These are phyloP conservation scores for Oreochromis mossambicus DNA, from an alignment of 2,797 vertebrate species.

Conservation along the genomic window DNA sequence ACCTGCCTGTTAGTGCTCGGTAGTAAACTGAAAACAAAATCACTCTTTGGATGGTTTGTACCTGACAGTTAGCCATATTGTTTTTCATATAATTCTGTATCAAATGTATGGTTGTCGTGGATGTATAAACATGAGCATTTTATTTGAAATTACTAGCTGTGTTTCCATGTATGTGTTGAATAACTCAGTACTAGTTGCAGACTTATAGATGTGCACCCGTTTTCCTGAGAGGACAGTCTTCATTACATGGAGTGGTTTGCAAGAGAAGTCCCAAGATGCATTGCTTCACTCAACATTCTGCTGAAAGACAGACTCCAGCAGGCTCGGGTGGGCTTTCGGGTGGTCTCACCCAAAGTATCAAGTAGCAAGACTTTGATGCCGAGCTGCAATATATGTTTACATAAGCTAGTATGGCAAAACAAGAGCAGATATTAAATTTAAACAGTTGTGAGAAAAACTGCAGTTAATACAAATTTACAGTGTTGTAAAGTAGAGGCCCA, in stretches of 20 bases:
- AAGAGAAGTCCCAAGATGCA: conserved; percentile 22
- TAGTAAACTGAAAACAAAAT: neutral
- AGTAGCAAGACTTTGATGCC: neutral
- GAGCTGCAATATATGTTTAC: conserved; percentile 6
- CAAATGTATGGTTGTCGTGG: neutral
- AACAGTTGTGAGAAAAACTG: conserved; percentile 6
- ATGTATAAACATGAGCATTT: neutral
- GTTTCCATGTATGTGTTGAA: fast-evolving
- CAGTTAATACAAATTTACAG: neutral
- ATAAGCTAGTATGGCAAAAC: neutral
- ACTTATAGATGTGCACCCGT: too few species aligned
- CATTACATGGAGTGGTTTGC: neutral
- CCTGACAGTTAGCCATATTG: neutral
- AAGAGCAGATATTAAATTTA: conserved; percentile 6
- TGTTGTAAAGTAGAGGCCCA: neutral
- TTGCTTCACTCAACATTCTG: conserved; percentile 4
- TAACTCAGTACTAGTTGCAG: neutral
- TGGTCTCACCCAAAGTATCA: conserved; percentile 26
- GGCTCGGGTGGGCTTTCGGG: neutral
- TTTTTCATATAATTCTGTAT: fast-evolving
- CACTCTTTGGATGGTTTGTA: neutral
- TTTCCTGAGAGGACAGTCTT: neutral
- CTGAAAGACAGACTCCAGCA: conserved; percentile 35
- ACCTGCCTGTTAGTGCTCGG: fast-evolving
- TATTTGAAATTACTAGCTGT: neutral